Evolutionary conservation across 2,888 invertebrate genomes (phyloP).

Genomic region (Zygogramma bicolorata): DNA sequence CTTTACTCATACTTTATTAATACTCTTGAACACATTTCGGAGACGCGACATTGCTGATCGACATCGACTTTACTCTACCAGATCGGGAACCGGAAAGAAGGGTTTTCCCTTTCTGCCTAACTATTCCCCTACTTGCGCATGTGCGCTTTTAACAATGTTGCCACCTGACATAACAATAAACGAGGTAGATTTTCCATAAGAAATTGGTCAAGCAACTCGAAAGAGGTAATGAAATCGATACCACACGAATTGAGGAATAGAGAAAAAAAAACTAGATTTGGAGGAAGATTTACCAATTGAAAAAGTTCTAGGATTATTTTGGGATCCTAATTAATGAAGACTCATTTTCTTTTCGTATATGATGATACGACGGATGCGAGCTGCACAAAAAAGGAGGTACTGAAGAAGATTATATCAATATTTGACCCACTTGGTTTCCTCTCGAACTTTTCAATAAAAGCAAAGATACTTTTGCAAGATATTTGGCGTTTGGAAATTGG

Average conservation of each 20-base stretch:
- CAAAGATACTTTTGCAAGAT: neutral
- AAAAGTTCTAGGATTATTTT: conserved; percentile 18
- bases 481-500: neutral
- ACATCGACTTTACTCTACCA: too few relatives aligned
- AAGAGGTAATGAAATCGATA: neutral
- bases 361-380: too few relatives aligned
- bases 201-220: neutral
- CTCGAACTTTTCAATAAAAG: neutral
- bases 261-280: neutral
- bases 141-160: too few relatives aligned
- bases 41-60: too few relatives aligned
- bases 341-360: neutral
- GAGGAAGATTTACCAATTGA: neutral
- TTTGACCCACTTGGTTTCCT: conserved; percentile 1
- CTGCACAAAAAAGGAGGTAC: too few relatives aligned
- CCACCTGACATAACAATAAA: too few relatives aligned
- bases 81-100: too few relatives aligned
- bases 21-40: too few relatives aligned
- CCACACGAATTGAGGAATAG: neutral
- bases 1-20: too few relatives aligned
- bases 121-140: too few relatives aligned
- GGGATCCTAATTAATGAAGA: too few relatives aligned
- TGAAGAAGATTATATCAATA: neutral
- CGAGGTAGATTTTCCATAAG: neutral
- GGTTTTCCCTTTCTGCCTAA: too few relatives aligned